Base-by-base conservation (phyloP, 2,113 vertebrate genomes). In the Myotis davidii region DNA sequence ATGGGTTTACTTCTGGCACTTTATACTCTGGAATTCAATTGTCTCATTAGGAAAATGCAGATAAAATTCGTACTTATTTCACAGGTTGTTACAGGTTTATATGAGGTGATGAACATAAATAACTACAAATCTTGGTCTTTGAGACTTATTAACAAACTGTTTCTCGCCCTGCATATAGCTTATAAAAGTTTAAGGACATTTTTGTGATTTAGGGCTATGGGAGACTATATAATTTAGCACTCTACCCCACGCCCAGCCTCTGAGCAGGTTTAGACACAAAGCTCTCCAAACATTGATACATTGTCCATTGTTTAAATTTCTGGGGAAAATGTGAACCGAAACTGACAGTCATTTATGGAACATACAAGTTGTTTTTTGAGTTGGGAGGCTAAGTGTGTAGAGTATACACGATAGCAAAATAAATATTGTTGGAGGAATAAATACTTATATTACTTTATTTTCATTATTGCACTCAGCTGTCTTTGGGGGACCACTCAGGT, bases 221-320 rank as follows among this genome's bases (percentile, higher is more conserved):
- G 12, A 59, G 23, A 45, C 4, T 50, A 74, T 18, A 29, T 61
- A 61, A 67, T 10, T 90, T 70, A 84, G 18, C 14, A 50, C 27
- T 20, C 39, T 1, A 48, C 2, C 7, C 27, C 10, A 90, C 9
- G 1, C 4, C 13, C 39, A 79, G 17, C 4, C 32, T 29, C 34
- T 67, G 61, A 83, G 48, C 12, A 78, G 21, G 12, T 54, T 69
- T 69, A 92, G 50, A 89, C 3, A 64, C 34, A 91, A 25, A 54
- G 13, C 2, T 82, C 39, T 85, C n/a, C 2, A 50, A 76, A 90
- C 39, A 42, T 48, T 29, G 25, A 20, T 39, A 74, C 4, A 52
- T 69, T 90, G 25, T 85, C 14, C 34, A 70, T 85, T 88, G 59
- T n/a, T 73, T 78, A 84, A 87, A 78, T 92, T 23, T 81, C 42